These are phyloP conservation scores for Gambelia wislizenii DNA, from an alignment of 2,797 vertebrate genomes.

Conservation along the genomic window DNA sequence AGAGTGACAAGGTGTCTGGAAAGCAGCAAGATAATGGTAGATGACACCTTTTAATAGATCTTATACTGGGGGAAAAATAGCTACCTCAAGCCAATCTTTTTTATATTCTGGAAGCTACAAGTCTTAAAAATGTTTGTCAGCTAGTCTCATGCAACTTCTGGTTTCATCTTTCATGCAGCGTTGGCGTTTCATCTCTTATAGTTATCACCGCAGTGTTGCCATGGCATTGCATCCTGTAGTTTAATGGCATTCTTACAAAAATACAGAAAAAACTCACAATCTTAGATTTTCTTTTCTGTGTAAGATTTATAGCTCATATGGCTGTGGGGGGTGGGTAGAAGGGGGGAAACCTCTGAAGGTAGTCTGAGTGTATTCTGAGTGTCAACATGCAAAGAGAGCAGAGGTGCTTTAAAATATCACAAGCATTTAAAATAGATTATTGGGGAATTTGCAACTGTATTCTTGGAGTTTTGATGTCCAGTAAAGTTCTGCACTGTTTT, in stretches of 20 bases:
- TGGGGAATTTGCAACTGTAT: background rate
- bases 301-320: background rate
- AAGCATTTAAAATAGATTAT: background rate
- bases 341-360: background rate
- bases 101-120: background rate
- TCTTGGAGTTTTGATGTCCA: background rate
- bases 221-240: background rate
- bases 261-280: background rate
- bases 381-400: background rate
- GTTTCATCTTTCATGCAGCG: background rate
- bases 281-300: background rate
- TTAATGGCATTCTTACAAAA: conserved; percentile 1
- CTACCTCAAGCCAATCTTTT: background rate
- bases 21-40: background rate
- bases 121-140: background rate
- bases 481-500: background rate
- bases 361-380: background rate
- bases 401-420: background rate
- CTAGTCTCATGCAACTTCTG: background rate
- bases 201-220: background rate
- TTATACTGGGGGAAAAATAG: background rate
- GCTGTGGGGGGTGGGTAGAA: background rate
- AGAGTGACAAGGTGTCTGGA: background rate
- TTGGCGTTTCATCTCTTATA: background rate
- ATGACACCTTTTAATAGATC: background rate